Conservation (phyloP, 2,113 vertebrate genomes). For the Cinclus cinclus region DNA sequence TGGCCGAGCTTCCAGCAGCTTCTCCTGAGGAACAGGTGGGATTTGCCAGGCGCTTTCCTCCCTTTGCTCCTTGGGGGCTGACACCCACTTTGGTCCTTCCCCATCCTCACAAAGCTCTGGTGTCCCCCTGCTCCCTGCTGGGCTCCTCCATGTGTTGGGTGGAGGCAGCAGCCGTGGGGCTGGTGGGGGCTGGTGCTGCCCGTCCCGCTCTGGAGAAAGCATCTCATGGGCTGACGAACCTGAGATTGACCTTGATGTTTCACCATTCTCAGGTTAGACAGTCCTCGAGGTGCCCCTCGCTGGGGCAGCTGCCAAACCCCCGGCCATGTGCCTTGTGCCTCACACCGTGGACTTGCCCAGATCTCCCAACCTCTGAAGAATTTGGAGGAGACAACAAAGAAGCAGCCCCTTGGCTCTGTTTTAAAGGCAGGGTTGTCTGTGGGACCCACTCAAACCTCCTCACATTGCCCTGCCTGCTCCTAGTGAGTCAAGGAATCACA, state of each 20-base stretch:
- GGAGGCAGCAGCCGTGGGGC: fast-evolving
- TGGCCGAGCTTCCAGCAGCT: background rate
- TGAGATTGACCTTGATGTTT: constrained; percentile 86
- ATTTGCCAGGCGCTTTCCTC: fast-evolving
- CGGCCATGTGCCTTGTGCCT: background rate
- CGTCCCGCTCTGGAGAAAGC: constrained; percentile 61
- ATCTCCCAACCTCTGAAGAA: fast-evolving
- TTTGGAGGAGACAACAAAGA: background rate
- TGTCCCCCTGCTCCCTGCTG: background rate
- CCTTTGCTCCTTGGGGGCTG: background rate
- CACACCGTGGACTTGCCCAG: fast-evolving
- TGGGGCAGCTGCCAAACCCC: fast-evolving
- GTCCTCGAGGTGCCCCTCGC: constrained; percentile 85
- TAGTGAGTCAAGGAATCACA: no score
- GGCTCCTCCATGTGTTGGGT: fast-evolving
- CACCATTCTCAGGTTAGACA: constrained; percentile 96
- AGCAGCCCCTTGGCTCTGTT: background rate
- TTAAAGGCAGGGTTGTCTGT: background rate
- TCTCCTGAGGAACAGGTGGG: background rate
- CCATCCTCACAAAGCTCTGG: fast-evolving
- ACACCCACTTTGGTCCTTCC: fast-evolving
- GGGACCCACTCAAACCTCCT: background rate
- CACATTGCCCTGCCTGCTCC: fast-evolving
- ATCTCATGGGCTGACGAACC: constrained; percentile 94
- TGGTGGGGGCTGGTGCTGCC: fast-evolving